Evolutionary conservation across 2,113 vertebrate genomes (phyloP), one percentile per base, ranked within the genome.

Genomic region (Muntiacus reevesi): DNA sequence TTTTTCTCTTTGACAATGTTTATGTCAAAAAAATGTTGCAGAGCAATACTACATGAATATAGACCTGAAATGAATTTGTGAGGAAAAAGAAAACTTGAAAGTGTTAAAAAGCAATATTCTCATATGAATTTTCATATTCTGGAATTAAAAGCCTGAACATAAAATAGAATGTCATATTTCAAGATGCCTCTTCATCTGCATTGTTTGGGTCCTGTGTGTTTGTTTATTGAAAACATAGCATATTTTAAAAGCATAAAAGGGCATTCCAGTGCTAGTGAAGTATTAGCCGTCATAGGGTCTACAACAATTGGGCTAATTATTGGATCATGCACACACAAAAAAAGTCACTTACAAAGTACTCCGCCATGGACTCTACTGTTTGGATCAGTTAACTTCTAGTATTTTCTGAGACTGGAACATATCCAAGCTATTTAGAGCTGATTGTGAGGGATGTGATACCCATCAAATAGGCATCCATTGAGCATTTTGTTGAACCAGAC

Each of bases 1-100:
- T 82, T 94, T 93, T 87, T 47, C 21, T 90, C 16, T 95, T 95
- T 86, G 87, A 92, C 12, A 19, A 45, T 87, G 17, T 25, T 6
- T 64, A 21, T 45, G 40, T 78, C 52, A 90, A 88, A 62, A 92
- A 95, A 97, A 50, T 45, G 88, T 47, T 64, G 16, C 1, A 55
- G 17, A 95, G 28, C 55, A 10, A 64, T 74, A 93, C 21, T 57
- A 7, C 5, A 50, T 67, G 76, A 54, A 64, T 21, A 9, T 74
- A 50, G 27, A 45, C 6, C 87, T 93, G 36, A 43, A 14, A 55
- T 64, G 43, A 89, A 33, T 28, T 57, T 54, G 60, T 87, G 47
- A 82, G 19, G 55, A 45, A 74, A 74, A 89, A 23, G 5, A 21
- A 94, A 4, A 25, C 62, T 87, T 15, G 50, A 87, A 71, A 25